Base-by-base conservation (phyloP, 2,113 vertebrate genomes). In the Rhinopithecus roxellana region DNA sequence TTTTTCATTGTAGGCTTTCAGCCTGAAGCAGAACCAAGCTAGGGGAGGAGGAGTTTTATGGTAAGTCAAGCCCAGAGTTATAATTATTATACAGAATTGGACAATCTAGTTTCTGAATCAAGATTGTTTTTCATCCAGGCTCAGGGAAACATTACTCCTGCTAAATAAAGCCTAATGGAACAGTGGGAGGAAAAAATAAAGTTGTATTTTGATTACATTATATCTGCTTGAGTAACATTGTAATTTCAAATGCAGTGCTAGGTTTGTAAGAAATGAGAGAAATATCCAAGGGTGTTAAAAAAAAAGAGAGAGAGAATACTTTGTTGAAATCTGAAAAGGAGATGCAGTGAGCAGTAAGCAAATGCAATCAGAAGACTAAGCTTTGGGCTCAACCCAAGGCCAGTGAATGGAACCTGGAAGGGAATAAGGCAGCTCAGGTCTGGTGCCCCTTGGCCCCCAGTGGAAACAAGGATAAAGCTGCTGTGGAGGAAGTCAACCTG, bases 51-150 rank as follows among this genome's bases (percentile, higher is more conserved):
- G 74, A 93, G 69, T 45, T 80, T 75, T 27, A 17, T 20, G 50
- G 38, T 67, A 55, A 86, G n/a, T 91, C 35, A 79, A 89, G 57
- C 18, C 67, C 23, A 89, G 67, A 45, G 78, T 97, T 94, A 55
- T 89, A 94, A 95, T 96, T 90, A 52, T 48, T 89, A 80, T 35
- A 48, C 48, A 70, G 78, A 94, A 89, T 78, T 72, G 85, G 45
- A 78, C 57, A 55, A 89, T 89, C 35, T 95, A 67, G 67, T 92
- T 94, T 95, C 74, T 89, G 83, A 85, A 81, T 84, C 50, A 92
- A 89, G 64, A 81, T 38, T 78, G 32, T 72, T 84, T 91, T 91
- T 82, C 43, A 94, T 78, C 25, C 12, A 89, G 45, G 81, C 90
- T 30, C 55, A 79, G 57, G 67, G 52, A 74, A 95, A 85, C 69